Evolutionary conservation across 1,140 invertebrate genomes (phyloP), one percentile per base, ranked within the genome.

Genomic region (Limonius californicus): DNA sequence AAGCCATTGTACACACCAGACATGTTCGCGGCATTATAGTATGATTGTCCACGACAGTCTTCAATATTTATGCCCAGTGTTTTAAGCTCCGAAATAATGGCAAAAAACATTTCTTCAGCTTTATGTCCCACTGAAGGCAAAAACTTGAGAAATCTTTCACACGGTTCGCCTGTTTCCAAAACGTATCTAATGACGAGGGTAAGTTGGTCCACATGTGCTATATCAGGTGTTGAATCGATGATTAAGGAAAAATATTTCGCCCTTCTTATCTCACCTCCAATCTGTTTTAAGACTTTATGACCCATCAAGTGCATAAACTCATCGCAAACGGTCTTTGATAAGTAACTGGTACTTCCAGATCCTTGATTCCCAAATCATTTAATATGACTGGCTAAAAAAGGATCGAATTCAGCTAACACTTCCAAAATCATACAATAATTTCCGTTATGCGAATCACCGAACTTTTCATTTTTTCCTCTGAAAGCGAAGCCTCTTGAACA

Each of bases 211-310:
- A 74, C 68, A 64, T 79, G 75, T n/a, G 70, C 64, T 54, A 75
- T 39, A 74, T 79, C 74, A 23, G 77, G 76, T 18, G 75, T 77
- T 55, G 69, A 76, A 65, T 79, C 77, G 45, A 79, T 64, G 45
- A 62, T 74, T 59, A 77, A 68, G 7, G 71, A 73, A 68, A 69
- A 79, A 61, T 77, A 78, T 59, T 70, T 73, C 12, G 70, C 65
- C 67, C 59, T 47, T 67, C 71, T 71, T 19, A 74, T 53, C 53
- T 68, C 59, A n/a, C 58, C 42, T 19, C 70, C 47, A 64, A 76
- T 70, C 66, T 62, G 57, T 54, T 70, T 47, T 27, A 66, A 43
- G 19, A 75, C 64, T 64, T 71, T 61, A 15, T 68, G 42, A 18
- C 54, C 71, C 68, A 73, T 71, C 39, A 70, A 39, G 67, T 6